A percentile compares a stretch with the other conserved stretches of the same genome.
These are phyloP conservation scores for Brachionus asplanchnoidis DNA, from an alignment of 1,140 invertebrate species.

Conservation along the genomic window DNA sequence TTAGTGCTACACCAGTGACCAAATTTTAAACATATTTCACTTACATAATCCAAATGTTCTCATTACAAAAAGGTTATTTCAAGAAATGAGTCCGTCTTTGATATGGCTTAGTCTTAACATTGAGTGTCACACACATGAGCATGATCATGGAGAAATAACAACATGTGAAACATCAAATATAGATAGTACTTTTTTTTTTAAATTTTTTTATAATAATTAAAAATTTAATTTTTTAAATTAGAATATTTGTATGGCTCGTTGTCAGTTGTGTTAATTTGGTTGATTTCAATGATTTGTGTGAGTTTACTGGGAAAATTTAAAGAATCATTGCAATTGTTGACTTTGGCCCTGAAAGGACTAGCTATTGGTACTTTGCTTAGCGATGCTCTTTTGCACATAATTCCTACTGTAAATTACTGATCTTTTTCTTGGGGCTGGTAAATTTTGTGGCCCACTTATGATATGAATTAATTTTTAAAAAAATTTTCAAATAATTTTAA, in stretches of 20 bases:
- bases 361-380: conserved; percentile 56
- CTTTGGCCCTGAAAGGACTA: conserved; percentile 43
- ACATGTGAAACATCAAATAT: neutral
- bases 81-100: neutral
- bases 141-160: neutral
- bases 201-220: neutral
- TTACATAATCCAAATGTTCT: neutral
- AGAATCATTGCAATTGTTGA: neutral
- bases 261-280: neutral
- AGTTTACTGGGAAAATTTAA: neutral
- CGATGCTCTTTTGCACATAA: conserved; percentile 58
- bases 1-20: neutral
- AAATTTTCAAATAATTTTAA: too few relatives aligned
- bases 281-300: conserved; percentile 15
- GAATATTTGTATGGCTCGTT: neutral
- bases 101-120: neutral
- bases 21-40: neutral
- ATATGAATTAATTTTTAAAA: too few relatives aligned
- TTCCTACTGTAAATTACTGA: conserved; percentile 47
- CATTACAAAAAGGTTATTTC: neutral
- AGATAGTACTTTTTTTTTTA: neutral
- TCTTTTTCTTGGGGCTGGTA: too few relatives aligned
- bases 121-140: conserved; percentile 4
- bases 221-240: neutral
- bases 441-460: too few relatives aligned